Base-by-base conservation (phyloP, 1,140 invertebrate genomes). In the Colletes gigas region DNA sequence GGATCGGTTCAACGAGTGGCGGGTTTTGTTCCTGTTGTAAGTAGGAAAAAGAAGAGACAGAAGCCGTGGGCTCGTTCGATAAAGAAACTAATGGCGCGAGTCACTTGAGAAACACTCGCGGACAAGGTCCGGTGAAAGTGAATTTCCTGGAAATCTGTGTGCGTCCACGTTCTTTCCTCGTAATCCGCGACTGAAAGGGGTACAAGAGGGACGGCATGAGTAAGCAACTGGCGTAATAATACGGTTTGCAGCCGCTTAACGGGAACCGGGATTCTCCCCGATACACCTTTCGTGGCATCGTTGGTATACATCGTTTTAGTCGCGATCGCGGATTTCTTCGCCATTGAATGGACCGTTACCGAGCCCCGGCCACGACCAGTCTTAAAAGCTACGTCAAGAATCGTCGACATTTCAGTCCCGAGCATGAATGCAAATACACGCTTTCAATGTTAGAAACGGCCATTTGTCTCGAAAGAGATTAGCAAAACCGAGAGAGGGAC, bases 61-160 rank as follows among this genome's bases (percentile, higher is more conserved):
- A 21, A 44, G 50, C n/a, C 30, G 30, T 44, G 50, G 52, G 6
- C 68, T 47, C 30, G 54, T 57, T 63, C 62, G 72, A 70, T 57
- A 60, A 83, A 71, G 65, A 79, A 83, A 67, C 70, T 81, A 75
- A 72, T 72, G 78, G 39, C 62, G 77, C 78, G 54, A 69, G 30
- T n/a, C 44, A 74, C 52, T 80, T 52, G 69, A 86, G 84, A 83
- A 86, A 86, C 60, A 55, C 60, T 52, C 80, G 59, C 68, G 50
- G 59, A 30, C 81, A 79, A 86, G 84, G 72, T 86, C 89, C 82
- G 89, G 92, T 92, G 92, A 93, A 93, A 93, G 92, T 93, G 89
- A 93, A 89, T 92, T 93, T 92, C 91, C 87, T 88, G 86, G 90
- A 92, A 92, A 91, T 90, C 84, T 63, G 80, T 71, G 78, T 81